Evolutionary conservation across 2,113 vertebrate genomes (phyloP), one percentile per base, ranked within the genome.

Genomic region (Penelope pileata): DNA sequence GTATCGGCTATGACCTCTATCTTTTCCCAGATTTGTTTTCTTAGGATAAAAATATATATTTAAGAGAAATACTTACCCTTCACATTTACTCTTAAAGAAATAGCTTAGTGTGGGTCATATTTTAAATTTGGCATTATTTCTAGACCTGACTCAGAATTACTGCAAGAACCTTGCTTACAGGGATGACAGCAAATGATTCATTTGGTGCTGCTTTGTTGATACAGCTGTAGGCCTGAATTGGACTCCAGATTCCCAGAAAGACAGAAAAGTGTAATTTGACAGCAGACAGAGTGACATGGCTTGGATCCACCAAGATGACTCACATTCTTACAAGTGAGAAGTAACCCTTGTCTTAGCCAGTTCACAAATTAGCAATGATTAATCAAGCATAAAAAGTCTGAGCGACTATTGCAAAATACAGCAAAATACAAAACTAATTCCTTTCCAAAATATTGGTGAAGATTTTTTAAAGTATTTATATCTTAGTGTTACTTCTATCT

Each of bases 211-310:
- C 95, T 91, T 86, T 90, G 93, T 96, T 96, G 91, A 95, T 94
- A 64, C 94, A 96, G 95, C 92, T 96, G 90, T 73, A 94, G 80
- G 91, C 76, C 66, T 95, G 81, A 95, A 91, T 92, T 94, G 93
- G 85, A 92, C 81, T 84, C 84, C 91, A 89, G 62, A 90, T 93
- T 95, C 94, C 59, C 75, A 84, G 62, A 90, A 94, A 96, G 75
- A 82, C 22, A 86, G 32, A 91, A 93, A 90, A 93, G 88, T 63
- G 69, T 36, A 76, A 76, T 91, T 95, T 94, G 85, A 67, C 53
- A 90, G 70, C 88, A 93, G 94, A 93, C 78, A 86, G 66, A 86
- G 62, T 94, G 91, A 75, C 93, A 88, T 91, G 83, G 47, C 86
- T 95, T 88, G 66, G 53, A 88, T 96, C 66, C 66, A 95, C 53